These are phyloP conservation scores for Drosophila miranda DNA, from an alignment of 1,140 invertebrate species.

Conservation along the genomic window DNA sequence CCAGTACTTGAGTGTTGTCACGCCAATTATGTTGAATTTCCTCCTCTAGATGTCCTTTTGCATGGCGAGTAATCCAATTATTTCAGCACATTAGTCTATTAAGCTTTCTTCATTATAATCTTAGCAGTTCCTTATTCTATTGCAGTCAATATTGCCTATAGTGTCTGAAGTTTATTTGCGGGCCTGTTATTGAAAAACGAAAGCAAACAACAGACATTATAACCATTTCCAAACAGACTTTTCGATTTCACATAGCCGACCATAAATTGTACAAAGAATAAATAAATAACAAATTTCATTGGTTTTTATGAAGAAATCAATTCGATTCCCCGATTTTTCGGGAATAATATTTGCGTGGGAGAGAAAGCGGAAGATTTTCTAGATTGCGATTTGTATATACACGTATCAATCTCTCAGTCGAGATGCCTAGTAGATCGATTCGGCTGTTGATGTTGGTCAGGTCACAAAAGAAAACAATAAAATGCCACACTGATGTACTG, in stretches of 20 bases:
- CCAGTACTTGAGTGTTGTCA: not conserved
- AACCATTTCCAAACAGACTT: conserved; percentile 10
- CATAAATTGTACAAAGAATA: conserved; percentile 3
- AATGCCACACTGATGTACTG: not conserved
- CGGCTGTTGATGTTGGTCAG: too few relatives aligned
- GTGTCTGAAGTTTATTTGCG: too few relatives aligned
- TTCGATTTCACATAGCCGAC: not conserved
- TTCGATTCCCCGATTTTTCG: too few relatives aligned
- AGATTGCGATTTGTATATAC: not conserved
- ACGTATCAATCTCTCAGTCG: too few relatives aligned
- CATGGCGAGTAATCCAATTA: not conserved
- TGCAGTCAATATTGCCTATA: conserved; percentile 1
- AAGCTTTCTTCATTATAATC: conserved; percentile 22
- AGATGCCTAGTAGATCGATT: too few relatives aligned
- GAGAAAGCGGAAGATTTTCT: not conserved
- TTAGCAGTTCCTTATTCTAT: not conserved
- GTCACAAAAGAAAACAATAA: not conserved
- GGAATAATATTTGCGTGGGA: too few relatives aligned
- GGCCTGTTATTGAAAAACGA: conserved; percentile 42
- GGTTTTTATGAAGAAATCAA: not conserved
- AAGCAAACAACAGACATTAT: conserved; percentile 13
- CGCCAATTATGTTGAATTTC: conserved; percentile 6
- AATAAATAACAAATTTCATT: too few relatives aligned
- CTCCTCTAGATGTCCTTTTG: not conserved
- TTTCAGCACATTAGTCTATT: conserved; percentile 26